A percentile compares a stretch with the other conserved stretches of the same genome.
Evolutionary conservation across 2,113 vertebrate species (phyloP).

Genomic region (Dolichallabes microphthalmus): DNA sequence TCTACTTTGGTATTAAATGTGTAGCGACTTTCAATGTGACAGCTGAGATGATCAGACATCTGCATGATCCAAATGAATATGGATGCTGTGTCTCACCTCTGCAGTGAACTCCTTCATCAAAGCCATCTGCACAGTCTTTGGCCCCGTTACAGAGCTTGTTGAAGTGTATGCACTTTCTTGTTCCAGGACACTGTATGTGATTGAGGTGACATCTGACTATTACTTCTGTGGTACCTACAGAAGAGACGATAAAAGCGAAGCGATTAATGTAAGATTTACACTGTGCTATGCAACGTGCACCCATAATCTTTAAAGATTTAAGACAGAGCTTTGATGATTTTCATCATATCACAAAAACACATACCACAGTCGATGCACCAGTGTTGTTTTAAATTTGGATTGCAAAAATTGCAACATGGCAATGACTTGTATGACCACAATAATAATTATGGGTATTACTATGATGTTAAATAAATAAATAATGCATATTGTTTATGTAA

Average conservation of each 20-base stretch:
- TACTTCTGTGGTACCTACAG: conserved; percentile 79
- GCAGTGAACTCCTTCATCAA: conserved; percentile 91
- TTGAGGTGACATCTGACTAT: conserved; percentile 84
- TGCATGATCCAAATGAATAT: conserved; percentile 20
- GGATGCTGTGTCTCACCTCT: conserved; percentile 75
- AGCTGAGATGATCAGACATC: conserved; percentile 11
- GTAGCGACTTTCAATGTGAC: background rate
- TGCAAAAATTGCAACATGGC: background rate
- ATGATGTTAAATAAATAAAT: background rate
- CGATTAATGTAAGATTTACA: background rate
- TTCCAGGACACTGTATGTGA: conserved; percentile 83
- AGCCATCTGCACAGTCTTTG: conserved; percentile 86
- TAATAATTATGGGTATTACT: background rate
- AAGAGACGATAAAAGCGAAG: conserved; percentile 40
- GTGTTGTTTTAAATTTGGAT: background rate
- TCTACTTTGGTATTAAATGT: background rate
- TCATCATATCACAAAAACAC: background rate
- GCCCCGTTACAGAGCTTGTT: conserved; percentile 90
- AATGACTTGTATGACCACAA: background rate
- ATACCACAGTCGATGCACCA: background rate
- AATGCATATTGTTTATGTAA: background rate
- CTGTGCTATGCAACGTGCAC: background rate
- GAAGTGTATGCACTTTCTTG: conserved; percentile 87
- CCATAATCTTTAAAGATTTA: background rate
- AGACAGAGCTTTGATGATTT: background rate